Evolutionary conservation across 2,797 vertebrate species (phyloP).

Genomic region (Brotula barbata): DNA sequence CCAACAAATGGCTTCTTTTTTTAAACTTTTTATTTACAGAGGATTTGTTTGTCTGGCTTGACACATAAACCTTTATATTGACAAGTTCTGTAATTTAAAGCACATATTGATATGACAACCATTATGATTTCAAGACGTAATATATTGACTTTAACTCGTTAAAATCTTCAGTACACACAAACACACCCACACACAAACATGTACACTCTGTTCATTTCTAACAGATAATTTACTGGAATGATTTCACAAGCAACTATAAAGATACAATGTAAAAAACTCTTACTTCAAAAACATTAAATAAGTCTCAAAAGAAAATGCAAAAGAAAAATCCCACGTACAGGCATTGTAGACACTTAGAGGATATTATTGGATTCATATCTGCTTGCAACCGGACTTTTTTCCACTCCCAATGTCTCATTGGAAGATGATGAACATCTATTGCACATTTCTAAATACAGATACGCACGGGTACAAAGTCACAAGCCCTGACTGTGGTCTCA

Average conservation of each 20-base stretch:
- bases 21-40: slow-evolving; percentile 84
- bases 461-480: slow-evolving; percentile 81
- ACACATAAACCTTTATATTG: slow-evolving; percentile 81
- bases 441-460: slow-evolving; percentile 82
- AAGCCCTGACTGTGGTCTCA: slow-evolving; percentile 79
- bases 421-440: slow-evolving; percentile 83
- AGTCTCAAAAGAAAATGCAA: slow-evolving; percentile 39
- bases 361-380: slow-evolving; percentile 81
- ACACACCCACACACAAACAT: slow-evolving; percentile 75
- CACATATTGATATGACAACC: slow-evolving; percentile 83
- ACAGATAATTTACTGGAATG: slow-evolving; percentile 83
- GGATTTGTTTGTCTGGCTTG: slow-evolving; percentile 80
- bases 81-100: slow-evolving; percentile 84
- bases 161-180: slow-evolving; percentile 80
- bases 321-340: slow-evolving; percentile 77
- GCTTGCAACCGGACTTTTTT: slow-evolving; percentile 76
- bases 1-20: slow-evolving; percentile 44
- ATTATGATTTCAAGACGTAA: slow-evolving; percentile 82
- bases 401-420: slow-evolving; percentile 77
- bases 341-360: slow-evolving; percentile 83
- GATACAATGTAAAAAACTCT: slow-evolving; percentile 86
- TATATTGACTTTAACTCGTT: slow-evolving; percentile 77
- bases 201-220: slow-evolving; percentile 79
- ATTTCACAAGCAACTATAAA: slow-evolving; percentile 86
- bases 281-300: slow-evolving; percentile 79